Base-by-base conservation (phyloP, 2,888 invertebrate genomes). In the Penaeus monodon region DNA sequence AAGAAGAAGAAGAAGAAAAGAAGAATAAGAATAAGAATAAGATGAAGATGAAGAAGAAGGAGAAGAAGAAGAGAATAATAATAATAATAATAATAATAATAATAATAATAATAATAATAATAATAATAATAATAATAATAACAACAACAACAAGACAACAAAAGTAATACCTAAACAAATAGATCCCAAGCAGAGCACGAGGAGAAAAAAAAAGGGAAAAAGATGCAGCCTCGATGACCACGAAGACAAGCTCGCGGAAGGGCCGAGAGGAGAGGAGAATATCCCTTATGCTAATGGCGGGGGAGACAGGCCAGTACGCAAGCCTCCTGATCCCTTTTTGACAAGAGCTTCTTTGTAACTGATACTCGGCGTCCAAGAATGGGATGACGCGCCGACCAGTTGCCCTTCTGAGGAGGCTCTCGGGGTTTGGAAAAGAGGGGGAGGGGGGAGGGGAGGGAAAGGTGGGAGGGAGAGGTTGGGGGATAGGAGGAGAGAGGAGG, bases 241-340 rank as follows among this genome's bases (percentile, higher is more conserved):
- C n/a, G 33, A 38, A 6, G 33, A 38, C 2, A 6, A 38, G 33
- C 33, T 38, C 33, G 33, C 33, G 33, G 49, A 76, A 10, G 20
- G 14, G 33, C 8, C n/a, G 24, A 76, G 44, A 49, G 7, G 27
- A 14, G 49, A 6, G n/a, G 27, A 57, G 49, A 77, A 33, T 29
- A 63, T 74, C 64, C 78, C 29, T 68, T 84, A 84, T 84, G 84
- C 78, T 84, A 84, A 84, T 84, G 84, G 84, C 70, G 84, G 84
- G 84, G 82, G 66, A 63, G 64, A 38, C 77, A 81, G 81, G 79
- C 78, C 84, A 78, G 76, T 66, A 84, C 84, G 78, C 84, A 84
- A 84, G 70, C 57, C 68, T 24, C 78, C 84, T 78, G 84, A 84
- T 84, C 84, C 84, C 84, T 84, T 84, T 84, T 84, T 57, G 84